Conservation (phyloP, 2,113 vertebrate species). For the Alces alces region DNA sequence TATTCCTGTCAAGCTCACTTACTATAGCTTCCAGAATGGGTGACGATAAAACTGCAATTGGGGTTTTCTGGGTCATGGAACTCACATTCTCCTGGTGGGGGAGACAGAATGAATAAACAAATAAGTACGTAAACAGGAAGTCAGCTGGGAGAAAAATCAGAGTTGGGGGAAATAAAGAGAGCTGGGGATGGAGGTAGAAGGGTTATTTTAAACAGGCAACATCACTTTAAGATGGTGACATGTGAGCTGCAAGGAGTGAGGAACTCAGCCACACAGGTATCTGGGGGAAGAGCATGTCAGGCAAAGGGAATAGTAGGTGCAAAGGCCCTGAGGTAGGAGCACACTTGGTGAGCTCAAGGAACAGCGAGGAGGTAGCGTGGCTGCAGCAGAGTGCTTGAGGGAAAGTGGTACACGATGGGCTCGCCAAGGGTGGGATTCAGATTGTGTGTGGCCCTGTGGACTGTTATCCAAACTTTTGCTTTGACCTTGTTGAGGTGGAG, state of each 20-base stretch:
- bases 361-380: fast-evolving
- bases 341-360: background rate
- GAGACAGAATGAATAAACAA: background rate
- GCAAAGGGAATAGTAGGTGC: background rate
- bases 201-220: background rate
- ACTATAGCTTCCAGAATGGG: background rate
- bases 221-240: background rate
- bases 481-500: background rate
- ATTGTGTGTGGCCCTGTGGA: fast-evolving
- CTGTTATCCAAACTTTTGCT: background rate
- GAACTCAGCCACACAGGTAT: too few relatives aligned
- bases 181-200: too few relatives aligned
- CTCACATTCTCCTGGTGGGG: background rate
- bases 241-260: background rate
- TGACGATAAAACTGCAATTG: fast-evolving
- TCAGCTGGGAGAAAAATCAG: background rate
- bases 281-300: background rate
- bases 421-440: background rate
- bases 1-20: background rate
- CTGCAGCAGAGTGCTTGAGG: background rate
- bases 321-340: background rate
- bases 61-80: background rate
- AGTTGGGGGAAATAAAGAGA: fast-evolving
- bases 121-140: background rate
- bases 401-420: background rate